phyloP scores from a whole-genome alignment of 1,140 invertebrate genomes.

The Chrysomallon squamiferum region DNA sequence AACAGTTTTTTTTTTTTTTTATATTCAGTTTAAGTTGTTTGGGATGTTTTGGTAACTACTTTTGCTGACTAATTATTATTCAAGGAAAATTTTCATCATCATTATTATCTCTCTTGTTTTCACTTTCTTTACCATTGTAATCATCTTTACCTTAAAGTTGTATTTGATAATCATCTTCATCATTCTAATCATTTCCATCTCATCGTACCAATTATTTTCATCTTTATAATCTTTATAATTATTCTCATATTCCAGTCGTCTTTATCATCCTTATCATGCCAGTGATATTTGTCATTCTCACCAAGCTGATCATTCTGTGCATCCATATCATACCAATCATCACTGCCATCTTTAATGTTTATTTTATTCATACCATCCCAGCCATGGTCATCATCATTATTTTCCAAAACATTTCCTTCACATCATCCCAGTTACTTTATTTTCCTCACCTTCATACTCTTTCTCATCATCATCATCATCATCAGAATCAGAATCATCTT shows the following conservation, averaged over 20 bases:
- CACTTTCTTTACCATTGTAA: too few relatives aligned
- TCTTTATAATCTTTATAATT: neutral
- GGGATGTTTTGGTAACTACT: too few relatives aligned
- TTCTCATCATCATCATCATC: too few relatives aligned
- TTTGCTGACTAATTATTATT: too few relatives aligned
- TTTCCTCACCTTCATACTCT: neutral
- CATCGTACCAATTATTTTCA: neutral
- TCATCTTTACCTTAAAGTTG: neutral
- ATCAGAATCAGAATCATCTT: neutral
- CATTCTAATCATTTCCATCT: neutral
- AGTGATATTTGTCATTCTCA: neutral
- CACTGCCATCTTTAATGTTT: neutral
- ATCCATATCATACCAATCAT: too few relatives aligned
- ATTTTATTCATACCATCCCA: neutral
- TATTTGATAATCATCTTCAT: neutral
- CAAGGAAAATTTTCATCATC: too few relatives aligned
- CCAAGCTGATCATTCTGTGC: too few relatives aligned
- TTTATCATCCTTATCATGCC: neutral
- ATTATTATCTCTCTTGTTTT: too few relatives aligned
- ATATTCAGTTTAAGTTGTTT: too few relatives aligned
- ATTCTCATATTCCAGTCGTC: neutral
- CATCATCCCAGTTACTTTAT: neutral
- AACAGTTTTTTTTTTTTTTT: too few relatives aligned
- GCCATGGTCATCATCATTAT: neutral
- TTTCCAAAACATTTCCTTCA: neutral